Evolutionary conservation across 2,888 invertebrate species (phyloP).

Genomic region (Psylliodes chrysocephalus): DNA sequence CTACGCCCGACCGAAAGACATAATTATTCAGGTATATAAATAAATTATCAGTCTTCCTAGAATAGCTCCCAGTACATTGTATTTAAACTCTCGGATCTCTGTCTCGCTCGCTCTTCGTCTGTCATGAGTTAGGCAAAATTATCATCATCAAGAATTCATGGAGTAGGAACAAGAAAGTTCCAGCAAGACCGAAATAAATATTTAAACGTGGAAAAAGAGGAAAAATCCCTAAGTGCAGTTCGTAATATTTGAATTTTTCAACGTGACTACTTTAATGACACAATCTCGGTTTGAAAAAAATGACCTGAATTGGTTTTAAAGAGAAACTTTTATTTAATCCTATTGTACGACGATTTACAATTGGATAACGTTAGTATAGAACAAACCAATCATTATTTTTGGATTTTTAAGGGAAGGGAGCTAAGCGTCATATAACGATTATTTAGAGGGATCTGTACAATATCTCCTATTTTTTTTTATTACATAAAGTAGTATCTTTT

Average conservation of each 20-base stretch:
- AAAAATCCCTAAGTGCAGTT: background rate
- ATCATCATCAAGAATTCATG: background rate
- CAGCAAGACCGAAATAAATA: conserved; percentile 1
- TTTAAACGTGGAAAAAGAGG: background rate
- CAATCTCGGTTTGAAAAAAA: background rate
- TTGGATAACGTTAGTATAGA: too few relatives aligned
- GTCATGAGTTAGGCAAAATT: background rate
- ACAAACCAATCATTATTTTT: too few relatives aligned
- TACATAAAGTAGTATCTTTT: too few relatives aligned
- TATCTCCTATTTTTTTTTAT: too few relatives aligned
- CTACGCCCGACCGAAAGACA: background rate
- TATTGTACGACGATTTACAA: too few relatives aligned
- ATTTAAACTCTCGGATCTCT: background rate
- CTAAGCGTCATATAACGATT: too few relatives aligned
- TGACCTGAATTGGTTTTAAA: too few relatives aligned
- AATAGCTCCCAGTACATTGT: background rate
- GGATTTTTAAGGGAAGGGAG: too few relatives aligned
- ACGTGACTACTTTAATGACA: background rate
- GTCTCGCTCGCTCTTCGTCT: background rate
- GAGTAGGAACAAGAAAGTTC: background rate
- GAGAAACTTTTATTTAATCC: too few relatives aligned
- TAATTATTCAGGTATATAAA: background rate
- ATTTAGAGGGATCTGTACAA: too few relatives aligned
- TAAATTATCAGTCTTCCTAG: background rate
- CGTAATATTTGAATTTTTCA: background rate